phyloP scores from a whole-genome alignment of 2,797 vertebrate species.

The Clarias platycephalus region DNA sequence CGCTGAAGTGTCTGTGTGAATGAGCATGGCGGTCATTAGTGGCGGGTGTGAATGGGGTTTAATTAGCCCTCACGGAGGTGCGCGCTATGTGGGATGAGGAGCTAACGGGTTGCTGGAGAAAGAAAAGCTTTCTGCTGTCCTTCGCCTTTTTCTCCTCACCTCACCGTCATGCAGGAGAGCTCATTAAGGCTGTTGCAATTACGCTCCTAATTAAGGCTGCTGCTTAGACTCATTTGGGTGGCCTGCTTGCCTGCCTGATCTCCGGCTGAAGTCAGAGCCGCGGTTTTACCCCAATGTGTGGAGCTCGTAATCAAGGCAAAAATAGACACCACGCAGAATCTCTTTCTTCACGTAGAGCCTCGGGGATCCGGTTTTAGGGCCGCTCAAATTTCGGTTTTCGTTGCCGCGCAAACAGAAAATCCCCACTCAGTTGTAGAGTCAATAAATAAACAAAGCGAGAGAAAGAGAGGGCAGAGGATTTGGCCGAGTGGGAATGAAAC shows the following conservation, averaged over 20 bases:
- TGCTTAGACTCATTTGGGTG: slow-evolving; percentile 63
- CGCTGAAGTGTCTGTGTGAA: slow-evolving; percentile 74
- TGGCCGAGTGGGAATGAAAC: slow-evolving; percentile 50
- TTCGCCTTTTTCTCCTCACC: slow-evolving; percentile 46
- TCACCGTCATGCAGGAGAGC: slow-evolving; percentile 57
- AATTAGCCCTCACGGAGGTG: slow-evolving; percentile 71
- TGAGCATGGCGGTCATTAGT: slow-evolving; percentile 75
- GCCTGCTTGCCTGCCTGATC: slow-evolving; percentile 56
- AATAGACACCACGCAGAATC: slow-evolving; percentile 8
- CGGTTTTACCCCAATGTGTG: slow-evolving; percentile 1
- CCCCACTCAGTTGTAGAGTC: slow-evolving; percentile 59
- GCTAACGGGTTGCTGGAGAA: slow-evolving; percentile 57
- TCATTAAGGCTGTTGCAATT: slow-evolving; percentile 74
- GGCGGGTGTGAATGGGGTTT: slow-evolving; percentile 76
- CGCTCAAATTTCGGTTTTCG: slow-evolving; percentile 27
- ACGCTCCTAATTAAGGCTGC: slow-evolving; percentile 71
- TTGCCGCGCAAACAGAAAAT: slow-evolving; percentile 59
- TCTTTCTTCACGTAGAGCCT: slow-evolving; percentile 1
- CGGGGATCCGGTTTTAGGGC: slow-evolving; percentile 4
- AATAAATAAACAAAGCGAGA: slow-evolving; percentile 54
- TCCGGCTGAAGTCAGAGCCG: not conserved
- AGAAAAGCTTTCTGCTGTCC: slow-evolving; percentile 63
- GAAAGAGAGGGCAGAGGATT: slow-evolving; percentile 46
- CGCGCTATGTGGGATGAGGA: slow-evolving; percentile 52
- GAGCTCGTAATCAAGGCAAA: slow-evolving; percentile 39